Evolutionary conservation across 2,797 vertebrate genomes (phyloP), one percentile per base, ranked within the genome.

Genomic region (Bothrops alternatus): DNA sequence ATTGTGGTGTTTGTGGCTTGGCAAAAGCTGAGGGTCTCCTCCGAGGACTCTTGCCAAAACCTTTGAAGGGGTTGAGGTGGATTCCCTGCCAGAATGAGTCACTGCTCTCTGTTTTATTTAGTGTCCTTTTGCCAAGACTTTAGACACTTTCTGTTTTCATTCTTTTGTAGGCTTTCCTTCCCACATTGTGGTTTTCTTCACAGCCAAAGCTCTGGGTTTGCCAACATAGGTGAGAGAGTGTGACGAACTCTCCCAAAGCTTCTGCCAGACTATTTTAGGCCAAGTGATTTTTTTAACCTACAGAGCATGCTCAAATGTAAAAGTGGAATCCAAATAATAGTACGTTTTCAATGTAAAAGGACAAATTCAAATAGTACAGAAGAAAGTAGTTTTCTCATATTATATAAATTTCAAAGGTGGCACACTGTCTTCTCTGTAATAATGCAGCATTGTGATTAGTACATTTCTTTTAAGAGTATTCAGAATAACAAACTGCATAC

Each of bases 141-240:
- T 97, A 97, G 97, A 98, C 98, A 98, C 98, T 98, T 98, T 98
- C 98, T 98, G 97, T 98, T 98, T 98, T 98, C 98, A 98, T 98
- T 98, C 98, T 98, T 98, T 97, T 97, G 97, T 96, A 97, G 97
- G 97, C 97, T 98, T 98, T 97, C 98, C 98, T 98, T 97, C 98
- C 98, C 98, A 98, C 98, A 98, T 97, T 98, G 97, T 98, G 97
- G 98, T 97, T 98, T 97, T 97, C 97, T 98, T 98, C 97, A 97
- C 97, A 98, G 98, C 98, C 98, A 97, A 97, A 97, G 96, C 93
- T 95, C 96, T 96, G 94, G 96, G 94, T 97, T 97, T 97, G 98
- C 98, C 98, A 98, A 97, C 96, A 97, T 98, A 98, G 98, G 98
- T 98, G 98, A 97, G 97, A 97, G 97, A 96, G 96, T 94, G 97